Evolutionary conservation across 2,113 vertebrate genomes (phyloP).

Genomic region (Irena cyanogastra): DNA sequence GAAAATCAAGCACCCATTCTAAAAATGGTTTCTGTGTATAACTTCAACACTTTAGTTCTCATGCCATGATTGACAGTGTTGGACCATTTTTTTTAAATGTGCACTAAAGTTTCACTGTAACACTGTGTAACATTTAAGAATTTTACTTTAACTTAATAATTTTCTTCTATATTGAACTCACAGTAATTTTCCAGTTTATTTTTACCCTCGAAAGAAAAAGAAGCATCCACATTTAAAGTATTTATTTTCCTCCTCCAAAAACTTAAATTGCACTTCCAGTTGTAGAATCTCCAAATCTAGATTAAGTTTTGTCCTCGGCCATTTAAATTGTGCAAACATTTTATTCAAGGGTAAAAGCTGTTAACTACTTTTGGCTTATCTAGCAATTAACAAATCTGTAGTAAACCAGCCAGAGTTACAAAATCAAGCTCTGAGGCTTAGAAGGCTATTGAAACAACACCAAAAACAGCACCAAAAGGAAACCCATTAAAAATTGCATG

Average conservation of each 20-base stretch:
- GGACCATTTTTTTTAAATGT: not conserved
- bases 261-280: not conserved
- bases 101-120: not conserved
- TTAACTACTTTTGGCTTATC: not conserved
- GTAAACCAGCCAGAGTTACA: not conserved
- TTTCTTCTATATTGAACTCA: not conserved
- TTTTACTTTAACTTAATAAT: not conserved
- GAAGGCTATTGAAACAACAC: not conserved
- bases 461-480: not conserved
- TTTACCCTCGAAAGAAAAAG: not conserved
- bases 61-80: not conserved
- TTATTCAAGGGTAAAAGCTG: not conserved
- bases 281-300: not conserved
- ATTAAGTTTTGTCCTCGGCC: not conserved
- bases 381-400: not conserved
- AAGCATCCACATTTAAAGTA: not conserved
- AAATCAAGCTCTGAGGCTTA: not conserved
- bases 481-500: not conserved
- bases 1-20: not conserved
- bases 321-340: not conserved
- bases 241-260: not conserved
- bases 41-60: not conserved
- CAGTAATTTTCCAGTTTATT: not conserved
- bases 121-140: not conserved
- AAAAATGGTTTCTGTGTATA: not conserved